These are phyloP conservation scores for Orchesella flavescens DNA, from an alignment of 2,888 invertebrate species.

Conservation along the genomic window DNA sequence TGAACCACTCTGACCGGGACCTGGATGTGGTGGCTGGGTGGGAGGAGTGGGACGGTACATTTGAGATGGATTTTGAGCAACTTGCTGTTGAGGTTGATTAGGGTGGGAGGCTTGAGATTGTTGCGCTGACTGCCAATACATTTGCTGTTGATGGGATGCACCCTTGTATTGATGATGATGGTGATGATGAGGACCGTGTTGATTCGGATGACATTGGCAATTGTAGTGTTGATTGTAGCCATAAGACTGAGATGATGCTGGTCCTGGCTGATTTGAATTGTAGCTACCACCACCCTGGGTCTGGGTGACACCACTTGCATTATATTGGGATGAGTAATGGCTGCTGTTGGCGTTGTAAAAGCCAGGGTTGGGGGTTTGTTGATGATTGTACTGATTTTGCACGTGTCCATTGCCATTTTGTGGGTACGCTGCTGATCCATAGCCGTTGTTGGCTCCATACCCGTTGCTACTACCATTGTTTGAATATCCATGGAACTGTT, in stretches of 20 bases:
- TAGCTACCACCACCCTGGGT: conserved; percentile 14
- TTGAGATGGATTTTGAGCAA: conserved; percentile 32
- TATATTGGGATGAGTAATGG: conserved; percentile 53
- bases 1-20: conserved; percentile 7
- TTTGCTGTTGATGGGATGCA: conserved; percentile 35
- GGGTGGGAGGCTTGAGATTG: conserved; percentile 42
- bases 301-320: conserved; percentile 33
- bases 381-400: conserved; percentile 53
- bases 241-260: conserved; percentile 31
- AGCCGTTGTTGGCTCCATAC: conserved; percentile 36
- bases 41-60: conserved; percentile 8
- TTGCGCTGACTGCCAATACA: conserved; percentile 48
- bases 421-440: conserved; percentile 34
- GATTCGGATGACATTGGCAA: conserved; percentile 46
- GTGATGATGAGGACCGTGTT: conserved; percentile 53
- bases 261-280: conserved; percentile 15
- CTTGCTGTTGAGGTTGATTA: conserved; percentile 52
- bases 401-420: conserved; percentile 39
- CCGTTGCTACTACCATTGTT: conserved; percentile 13
- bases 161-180: conserved; percentile 67
- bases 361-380: conserved; percentile 23
- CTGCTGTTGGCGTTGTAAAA: conserved; percentile 56
- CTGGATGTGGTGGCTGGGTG: neutral
- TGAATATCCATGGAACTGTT: conserved; percentile 40
- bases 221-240: conserved; percentile 52